A percentile compares a stretch with the other conserved stretches of the same genome.
These are phyloP conservation scores for Laothoe populi DNA, from an alignment of 2,888 invertebrate genomes.

Conservation along the genomic window DNA sequence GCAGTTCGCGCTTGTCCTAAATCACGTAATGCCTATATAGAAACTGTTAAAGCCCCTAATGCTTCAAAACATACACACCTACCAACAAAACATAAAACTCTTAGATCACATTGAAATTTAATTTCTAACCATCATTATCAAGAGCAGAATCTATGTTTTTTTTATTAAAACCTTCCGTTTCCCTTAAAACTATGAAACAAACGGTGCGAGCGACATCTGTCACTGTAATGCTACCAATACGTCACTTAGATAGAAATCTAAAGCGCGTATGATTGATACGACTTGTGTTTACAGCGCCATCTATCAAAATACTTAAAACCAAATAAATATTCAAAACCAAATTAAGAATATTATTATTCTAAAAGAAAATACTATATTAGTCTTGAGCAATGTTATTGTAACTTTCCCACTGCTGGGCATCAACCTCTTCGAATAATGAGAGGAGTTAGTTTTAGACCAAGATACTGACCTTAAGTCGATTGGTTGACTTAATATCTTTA, in stretches of 20 bases:
- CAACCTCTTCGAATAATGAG: too few species aligned
- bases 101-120: background rate
- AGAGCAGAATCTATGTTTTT: background rate
- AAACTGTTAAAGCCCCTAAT: too few species aligned
- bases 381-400: too few species aligned
- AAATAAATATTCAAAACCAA: background rate
- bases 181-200: constrained; percentile 13
- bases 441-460: too few species aligned
- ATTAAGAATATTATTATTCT: too few species aligned
- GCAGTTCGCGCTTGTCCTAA: too few species aligned
- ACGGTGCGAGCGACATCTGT: constrained; percentile 26
- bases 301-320: background rate
- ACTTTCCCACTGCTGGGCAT: too few species aligned
- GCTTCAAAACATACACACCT: background rate
- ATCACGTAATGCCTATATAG: too few species aligned
- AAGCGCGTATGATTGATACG: constrained; percentile 36
- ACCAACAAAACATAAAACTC: background rate
- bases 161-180: constrained; percentile 1
- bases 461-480: too few species aligned
- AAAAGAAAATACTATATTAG: too few species aligned
- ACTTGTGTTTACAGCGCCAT: background rate
- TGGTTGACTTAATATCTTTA: too few species aligned
- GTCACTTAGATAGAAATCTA: constrained; percentile 40
- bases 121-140: background rate
- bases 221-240: constrained; percentile 35